A percentile compares a stretch with the other conserved stretches of the same genome.
phyloP scores from a whole-genome alignment of 2,888 invertebrate species.

The Euphydryas editha region DNA sequence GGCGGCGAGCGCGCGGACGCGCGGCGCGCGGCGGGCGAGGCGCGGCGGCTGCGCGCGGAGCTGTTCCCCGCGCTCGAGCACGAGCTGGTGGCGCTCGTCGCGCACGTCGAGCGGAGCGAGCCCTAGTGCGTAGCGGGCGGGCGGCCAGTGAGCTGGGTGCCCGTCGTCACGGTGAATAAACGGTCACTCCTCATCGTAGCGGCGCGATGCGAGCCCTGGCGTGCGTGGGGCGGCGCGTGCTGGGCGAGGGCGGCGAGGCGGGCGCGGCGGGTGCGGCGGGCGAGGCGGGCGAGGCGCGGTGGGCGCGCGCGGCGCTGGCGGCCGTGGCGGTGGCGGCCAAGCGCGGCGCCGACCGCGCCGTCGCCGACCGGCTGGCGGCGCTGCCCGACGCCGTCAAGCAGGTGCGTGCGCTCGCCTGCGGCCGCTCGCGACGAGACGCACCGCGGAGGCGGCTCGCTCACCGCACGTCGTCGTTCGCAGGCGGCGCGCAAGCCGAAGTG shows the following conservation, averaged over 20 bases:
- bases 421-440: background rate
- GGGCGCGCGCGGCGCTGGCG: conserved; percentile 67
- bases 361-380: conserved; percentile 91
- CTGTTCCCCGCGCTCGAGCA: conserved; percentile 94
- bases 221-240: conserved; percentile 95
- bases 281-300: conserved; percentile 71
- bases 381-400: conserved; percentile 86
- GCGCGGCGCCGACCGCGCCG: conserved; percentile 93
- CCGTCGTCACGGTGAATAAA: too few relatives aligned
- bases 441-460: background rate
- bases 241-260: conserved; percentile 91
- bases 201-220: conserved; percentile 97
- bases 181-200: conserved; percentile 74
- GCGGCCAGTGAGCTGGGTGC: too few relatives aligned
- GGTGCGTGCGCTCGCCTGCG: conserved; percentile 35
- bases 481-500: conserved; percentile 88
- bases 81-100: conserved; percentile 93
- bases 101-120: conserved; percentile 93
- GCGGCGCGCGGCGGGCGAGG: conserved; percentile 76
- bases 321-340: conserved; percentile 70
- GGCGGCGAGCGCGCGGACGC: conserved; percentile 43
- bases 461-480: conserved; percentile 28
- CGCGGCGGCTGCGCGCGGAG: conserved; percentile 93
- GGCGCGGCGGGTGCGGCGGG: conserved; percentile 87
- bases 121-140: conserved; percentile 95